Evolutionary conservation across 2,888 invertebrate genomes (phyloP).

Genomic region (Torymus texanus): DNA sequence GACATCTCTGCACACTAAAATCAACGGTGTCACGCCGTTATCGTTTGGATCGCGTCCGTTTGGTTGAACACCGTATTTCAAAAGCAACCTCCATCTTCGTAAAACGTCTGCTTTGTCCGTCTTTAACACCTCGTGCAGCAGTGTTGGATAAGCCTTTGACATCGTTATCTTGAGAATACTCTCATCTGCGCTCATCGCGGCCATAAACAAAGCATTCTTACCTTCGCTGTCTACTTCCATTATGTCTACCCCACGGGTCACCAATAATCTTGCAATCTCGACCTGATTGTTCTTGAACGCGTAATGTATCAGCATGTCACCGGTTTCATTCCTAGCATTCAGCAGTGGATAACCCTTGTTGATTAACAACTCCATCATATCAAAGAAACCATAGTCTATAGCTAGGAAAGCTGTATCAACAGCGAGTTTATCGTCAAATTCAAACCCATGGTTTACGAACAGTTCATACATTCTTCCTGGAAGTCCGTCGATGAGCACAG

Average conservation of each 20-base stretch:
- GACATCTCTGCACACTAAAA: too few relatives aligned
- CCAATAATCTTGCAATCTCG: conserved; percentile 24
- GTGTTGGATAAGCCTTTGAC: too few relatives aligned
- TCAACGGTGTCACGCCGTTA: too few relatives aligned
- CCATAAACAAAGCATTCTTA: background rate
- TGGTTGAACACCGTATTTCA: too few relatives aligned
- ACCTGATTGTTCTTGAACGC: conserved; percentile 12
- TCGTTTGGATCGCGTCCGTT: too few relatives aligned
- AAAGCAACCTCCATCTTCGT: too few relatives aligned
- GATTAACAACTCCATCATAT: conserved; percentile 18
- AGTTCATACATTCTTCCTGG: conserved; percentile 12
- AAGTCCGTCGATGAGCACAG: conserved; percentile 11
- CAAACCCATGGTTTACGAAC: conserved; percentile 20
- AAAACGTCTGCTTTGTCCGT: too few relatives aligned
- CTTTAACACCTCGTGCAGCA: too few relatives aligned
- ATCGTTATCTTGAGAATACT: background rate
- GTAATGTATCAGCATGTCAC: conserved; percentile 16
- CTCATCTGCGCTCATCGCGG: conserved; percentile 22
- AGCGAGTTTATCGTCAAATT: background rate
- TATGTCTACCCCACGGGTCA: conserved; percentile 1
- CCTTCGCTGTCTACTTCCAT: background rate
- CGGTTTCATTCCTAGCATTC: background rate
- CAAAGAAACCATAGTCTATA: conserved; percentile 28
- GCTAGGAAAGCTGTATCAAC: background rate
- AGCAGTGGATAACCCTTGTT: background rate